Base-by-base conservation (phyloP, 2,113 vertebrate genomes). In the Condylura cristata region DNA sequence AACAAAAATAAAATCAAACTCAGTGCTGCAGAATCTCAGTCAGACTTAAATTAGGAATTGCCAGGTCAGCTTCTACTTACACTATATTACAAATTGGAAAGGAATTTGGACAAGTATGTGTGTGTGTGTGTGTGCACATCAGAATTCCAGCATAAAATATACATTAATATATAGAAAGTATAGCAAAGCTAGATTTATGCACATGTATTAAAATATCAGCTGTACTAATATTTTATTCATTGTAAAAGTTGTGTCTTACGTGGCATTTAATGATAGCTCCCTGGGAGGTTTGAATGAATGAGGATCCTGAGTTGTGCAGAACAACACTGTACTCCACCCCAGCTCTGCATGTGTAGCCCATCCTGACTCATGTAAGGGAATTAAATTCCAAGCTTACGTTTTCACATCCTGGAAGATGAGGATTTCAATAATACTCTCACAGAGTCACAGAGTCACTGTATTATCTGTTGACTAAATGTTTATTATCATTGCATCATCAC, bases 41-140 rank as follows among this genome's bases (percentile, higher is more conserved):
- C n/a, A 68, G 22, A 70, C 58, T 72, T 93, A 32, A 95, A 80
- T 34, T 75, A 71, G 30, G 22, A 26, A n/a, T 91, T 84, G 58
- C 32, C 17, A 16, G 46, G 18, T 41, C 71, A 90, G 2, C 44
- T 80, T 84, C 32, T 78, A 0, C 48, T 75, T 72, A 41, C 44
- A 78, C 11, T 39, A 28, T 51, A 56, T 14, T 87, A 75, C 12
- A 46, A n/a, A 44, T 78, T 63, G 17, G 8, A 28, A 68, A 44
- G 56, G 46, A 16, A 18, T 71, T 20, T 68, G 18, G 22, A 81
- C 28, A 86, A 58, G 84, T 44, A 6, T 93, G 34, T 65, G 20
- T 71, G 28, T 48, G 34, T 48, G 24, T 9, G 24, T n/a, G 8
- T 34, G 34, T 56, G 41, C 37, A 51, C 46, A 61, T 60, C n/a